Conservation (phyloP, 2,113 vertebrate genomes). For the Trichechus manatus region DNA sequence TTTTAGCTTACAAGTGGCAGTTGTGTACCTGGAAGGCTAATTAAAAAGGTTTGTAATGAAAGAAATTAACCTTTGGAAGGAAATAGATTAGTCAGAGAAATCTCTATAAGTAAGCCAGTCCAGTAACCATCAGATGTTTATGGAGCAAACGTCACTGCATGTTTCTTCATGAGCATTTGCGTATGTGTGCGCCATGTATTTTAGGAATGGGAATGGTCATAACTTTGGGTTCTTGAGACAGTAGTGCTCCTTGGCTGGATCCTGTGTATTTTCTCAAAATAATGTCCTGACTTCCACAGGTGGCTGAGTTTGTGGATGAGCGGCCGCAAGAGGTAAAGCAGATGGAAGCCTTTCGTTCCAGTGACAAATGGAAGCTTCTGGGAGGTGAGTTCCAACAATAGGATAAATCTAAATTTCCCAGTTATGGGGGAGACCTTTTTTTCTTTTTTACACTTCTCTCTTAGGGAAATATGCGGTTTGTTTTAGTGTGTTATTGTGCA, state of each 20-base stretch:
- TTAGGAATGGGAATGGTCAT: not conserved
- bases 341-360: conserved; percentile 93
- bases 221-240: conserved; percentile 13
- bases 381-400: conserved; percentile 90
- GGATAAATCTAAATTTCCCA: not conserved
- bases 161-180: not conserved
- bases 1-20: not conserved
- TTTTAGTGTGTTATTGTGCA: conserved; percentile 26
- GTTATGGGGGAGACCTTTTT: not conserved
- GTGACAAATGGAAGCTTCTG: conserved; percentile 94
- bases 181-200: not conserved
- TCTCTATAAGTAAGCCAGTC: not conserved
- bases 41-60: conserved; percentile 49
- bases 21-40: not conserved
- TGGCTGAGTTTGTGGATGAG: conserved; percentile 96
- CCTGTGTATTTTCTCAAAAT: not conserved
- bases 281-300: conserved; percentile 81
- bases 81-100: conserved; percentile 30
- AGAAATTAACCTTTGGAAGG: conserved; percentile 37
- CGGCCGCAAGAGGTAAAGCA: conserved; percentile 95
- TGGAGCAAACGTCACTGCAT: not conserved
- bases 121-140: not conserved
- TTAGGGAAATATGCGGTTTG: not conserved
- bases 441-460: not conserved
- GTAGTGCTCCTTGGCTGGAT: not conserved